Base-by-base conservation (phyloP, 2,113 vertebrate genomes). In the Podocnemis expansa region DNA sequence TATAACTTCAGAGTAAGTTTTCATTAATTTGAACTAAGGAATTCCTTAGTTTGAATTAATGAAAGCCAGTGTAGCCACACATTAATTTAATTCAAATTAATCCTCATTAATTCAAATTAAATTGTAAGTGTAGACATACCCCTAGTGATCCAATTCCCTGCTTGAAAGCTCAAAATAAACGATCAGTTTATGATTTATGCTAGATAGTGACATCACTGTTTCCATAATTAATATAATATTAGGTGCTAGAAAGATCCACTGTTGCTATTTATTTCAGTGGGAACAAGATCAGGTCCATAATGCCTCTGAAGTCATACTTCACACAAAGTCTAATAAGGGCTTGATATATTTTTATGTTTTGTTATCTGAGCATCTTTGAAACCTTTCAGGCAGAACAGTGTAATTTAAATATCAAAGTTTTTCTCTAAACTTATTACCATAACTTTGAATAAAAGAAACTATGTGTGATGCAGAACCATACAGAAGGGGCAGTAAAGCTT, bases 241-340 rank as follows among this genome's bases (percentile, higher is more conserved):
- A 22, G 9, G 84, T 0, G 1, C 76, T 92, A 89, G 78, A 83
- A 93, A 96, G 94, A 83, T 60, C 78, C 31, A 85, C 25, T 47
- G 85, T 90, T 90, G 60, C 67, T 55, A 22, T 83, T 81, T 79
- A 81, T 54, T 93, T 93, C 90, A 93, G 47, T 94, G 73, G 88
- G 91, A 91, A 82, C 29, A 13, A 3, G 82, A 93, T 94, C 52
- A 93, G 80, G 29, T 52, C 49, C 43, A 29, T 27, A 45, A 45
- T 13, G 25, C 43, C 41, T 29, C 43, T 45, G 29, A n/a, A 24
- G 25, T 29, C n/a, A 6, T 52, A 75, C 17, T 89, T n/a, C 52
- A 34, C 22, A 87, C 80, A 56, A 58, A 85, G 2, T 73, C 49
- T 10, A 80, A 49, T 76, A 19, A 83, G 49, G 49, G 6, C 45